Percentiles rank a stretch among this genome's conserved stretches.
These are phyloP conservation scores for Threskiornis aethiopicus DNA, from an alignment of 2,797 vertebrate species.

Conservation along the genomic window DNA sequence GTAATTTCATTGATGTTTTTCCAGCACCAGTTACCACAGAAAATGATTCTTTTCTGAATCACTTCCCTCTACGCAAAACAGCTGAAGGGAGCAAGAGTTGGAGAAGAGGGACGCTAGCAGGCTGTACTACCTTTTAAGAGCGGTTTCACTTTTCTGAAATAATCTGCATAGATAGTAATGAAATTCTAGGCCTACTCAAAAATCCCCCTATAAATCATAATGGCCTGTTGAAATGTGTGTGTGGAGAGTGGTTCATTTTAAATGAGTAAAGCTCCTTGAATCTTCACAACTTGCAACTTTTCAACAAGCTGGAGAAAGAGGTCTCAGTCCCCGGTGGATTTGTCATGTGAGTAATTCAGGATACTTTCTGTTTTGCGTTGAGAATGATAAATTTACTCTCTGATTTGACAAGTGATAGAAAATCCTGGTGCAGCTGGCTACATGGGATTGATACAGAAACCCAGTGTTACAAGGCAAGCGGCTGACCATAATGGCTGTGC, in stretches of 20 bases:
- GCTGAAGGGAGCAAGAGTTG: neutral
- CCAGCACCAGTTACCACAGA: neutral
- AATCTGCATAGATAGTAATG: neutral
- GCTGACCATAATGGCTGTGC: accelerated
- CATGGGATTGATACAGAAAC: neutral
- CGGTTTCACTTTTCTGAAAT: neutral
- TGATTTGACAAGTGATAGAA: neutral
- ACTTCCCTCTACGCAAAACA: neutral
- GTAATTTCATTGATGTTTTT: neutral
- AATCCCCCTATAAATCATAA: neutral
- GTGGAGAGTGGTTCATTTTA: accelerated
- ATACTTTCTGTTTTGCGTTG: neutral
- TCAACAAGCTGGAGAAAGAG: neutral
- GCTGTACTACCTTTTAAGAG: neutral
- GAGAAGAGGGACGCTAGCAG: neutral
- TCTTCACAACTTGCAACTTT: neutral
- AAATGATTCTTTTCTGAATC: slow-evolving; percentile 36
- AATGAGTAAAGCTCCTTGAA: neutral
- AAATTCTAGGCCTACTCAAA: neutral
- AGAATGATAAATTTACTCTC: neutral
- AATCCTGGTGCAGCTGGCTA: neutral
- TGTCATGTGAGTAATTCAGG: neutral
- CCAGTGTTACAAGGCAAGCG: neutral
- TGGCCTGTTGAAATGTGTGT: neutral
- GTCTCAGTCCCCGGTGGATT: neutral